Percentiles rank a stretch among this genome's conserved stretches.
phyloP scores from a whole-genome alignment of 1,140 invertebrate genomes.

The Nylanderia fulva region DNA sequence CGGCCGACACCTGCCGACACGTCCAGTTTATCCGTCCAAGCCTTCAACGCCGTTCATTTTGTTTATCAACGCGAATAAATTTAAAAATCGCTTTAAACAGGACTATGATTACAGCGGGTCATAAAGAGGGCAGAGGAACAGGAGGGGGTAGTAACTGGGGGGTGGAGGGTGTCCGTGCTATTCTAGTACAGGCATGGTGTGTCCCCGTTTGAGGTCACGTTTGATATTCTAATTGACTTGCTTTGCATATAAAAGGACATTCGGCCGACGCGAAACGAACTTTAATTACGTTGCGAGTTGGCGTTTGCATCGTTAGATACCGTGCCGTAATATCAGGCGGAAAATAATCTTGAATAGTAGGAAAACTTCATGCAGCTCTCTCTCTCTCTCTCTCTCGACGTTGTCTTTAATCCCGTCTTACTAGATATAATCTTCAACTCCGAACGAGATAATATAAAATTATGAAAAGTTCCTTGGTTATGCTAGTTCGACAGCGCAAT shows the following conservation, averaged over 20 bases:
- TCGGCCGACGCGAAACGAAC: slow-evolving; percentile 72
- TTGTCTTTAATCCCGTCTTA: slow-evolving; percentile 52
- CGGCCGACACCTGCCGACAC: slow-evolving; percentile 13
- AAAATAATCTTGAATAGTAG: slow-evolving; percentile 62
- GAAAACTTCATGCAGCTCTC: slow-evolving; percentile 42
- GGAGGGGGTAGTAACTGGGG: not conserved
- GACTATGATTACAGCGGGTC: slow-evolving; percentile 54
- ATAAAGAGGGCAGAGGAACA: slow-evolving; percentile 5
- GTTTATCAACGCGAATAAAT: slow-evolving; percentile 31
- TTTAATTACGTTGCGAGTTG: slow-evolving; percentile 76
- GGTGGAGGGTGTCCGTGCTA: slow-evolving; percentile 50
- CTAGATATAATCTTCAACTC: slow-evolving; percentile 35
- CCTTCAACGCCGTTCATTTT: slow-evolving; percentile 17
- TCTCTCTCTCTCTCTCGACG: too few species aligned
- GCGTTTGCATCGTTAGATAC: slow-evolving; percentile 61
- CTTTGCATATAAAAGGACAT: slow-evolving; percentile 82
- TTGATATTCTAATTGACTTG: slow-evolving; percentile 82
- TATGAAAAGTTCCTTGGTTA: slow-evolving; percentile 36
- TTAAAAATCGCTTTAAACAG: slow-evolving; percentile 59
- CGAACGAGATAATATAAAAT: slow-evolving; percentile 49
- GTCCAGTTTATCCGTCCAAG: slow-evolving; percentile 35
- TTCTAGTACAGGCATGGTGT: slow-evolving; percentile 70
- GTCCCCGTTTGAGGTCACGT: slow-evolving; percentile 77
- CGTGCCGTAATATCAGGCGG: slow-evolving; percentile 44
- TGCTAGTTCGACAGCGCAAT: not conserved